Evolutionary conservation across 2,797 vertebrate species (phyloP).

Genomic region (Intellagama lesueurii): DNA sequence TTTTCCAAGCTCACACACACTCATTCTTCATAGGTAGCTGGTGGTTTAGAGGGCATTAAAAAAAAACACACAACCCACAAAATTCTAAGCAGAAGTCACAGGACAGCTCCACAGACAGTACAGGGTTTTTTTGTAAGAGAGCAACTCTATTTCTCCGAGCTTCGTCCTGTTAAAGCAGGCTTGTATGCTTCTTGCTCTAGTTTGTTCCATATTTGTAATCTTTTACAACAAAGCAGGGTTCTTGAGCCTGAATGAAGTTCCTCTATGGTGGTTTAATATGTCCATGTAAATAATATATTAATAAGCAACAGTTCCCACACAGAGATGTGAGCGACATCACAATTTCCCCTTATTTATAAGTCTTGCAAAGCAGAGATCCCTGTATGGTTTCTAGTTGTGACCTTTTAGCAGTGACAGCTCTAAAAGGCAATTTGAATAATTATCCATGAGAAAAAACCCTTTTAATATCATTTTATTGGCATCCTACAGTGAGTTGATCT

Average conservation of each 20-base stretch:
- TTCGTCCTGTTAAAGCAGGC: not conserved
- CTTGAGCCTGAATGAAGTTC: slow-evolving; percentile 40
- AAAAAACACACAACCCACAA: too few species aligned
- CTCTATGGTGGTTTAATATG: slow-evolving; percentile 14
- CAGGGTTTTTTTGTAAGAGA: not conserved
- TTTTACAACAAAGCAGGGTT: not conserved
- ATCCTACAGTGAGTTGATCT: slow-evolving; percentile 70
- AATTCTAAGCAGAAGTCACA: not conserved
- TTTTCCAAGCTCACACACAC: too few species aligned
- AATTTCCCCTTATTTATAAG: slow-evolving; percentile 39
- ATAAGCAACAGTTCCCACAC: slow-evolving; percentile 11
- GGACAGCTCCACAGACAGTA: not conserved
- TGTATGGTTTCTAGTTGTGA: slow-evolving; percentile 66
- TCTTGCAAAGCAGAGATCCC: slow-evolving; percentile 47
- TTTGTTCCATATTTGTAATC: not conserved
- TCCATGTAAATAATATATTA: slow-evolving; percentile 12
- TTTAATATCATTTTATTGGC: slow-evolving; percentile 72
- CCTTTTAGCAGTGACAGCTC: slow-evolving; percentile 75
- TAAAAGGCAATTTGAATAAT: slow-evolving; percentile 71
- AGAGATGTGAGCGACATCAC: slow-evolving; percentile 22
- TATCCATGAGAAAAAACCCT: slow-evolving; percentile 65
- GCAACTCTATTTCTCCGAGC: not conserved
- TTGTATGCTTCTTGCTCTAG: not conserved
- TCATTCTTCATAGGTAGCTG: not conserved
- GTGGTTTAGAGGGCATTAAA: not conserved